Conservation (phyloP, 2,888 invertebrate genomes). For the Alsophila aescularia region DNA sequence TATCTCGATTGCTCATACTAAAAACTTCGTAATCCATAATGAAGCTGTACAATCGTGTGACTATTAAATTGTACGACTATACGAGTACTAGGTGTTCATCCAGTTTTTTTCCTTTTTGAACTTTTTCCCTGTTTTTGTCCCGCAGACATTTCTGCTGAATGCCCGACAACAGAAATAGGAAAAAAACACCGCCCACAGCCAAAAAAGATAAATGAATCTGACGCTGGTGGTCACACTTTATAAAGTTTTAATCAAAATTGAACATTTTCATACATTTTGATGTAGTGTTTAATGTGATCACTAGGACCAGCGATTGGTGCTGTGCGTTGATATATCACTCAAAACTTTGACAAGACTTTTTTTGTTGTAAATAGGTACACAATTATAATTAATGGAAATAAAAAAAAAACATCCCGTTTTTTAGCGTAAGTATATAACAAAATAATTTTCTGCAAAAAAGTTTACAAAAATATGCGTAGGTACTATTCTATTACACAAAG, state of each 20-base stretch:
- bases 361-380: too few species aligned
- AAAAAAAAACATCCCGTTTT: too few species aligned
- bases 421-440: too few species aligned
- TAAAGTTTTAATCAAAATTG: slow-evolving; percentile 66
- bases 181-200: slow-evolving; percentile 26
- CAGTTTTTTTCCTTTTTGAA: neutral
- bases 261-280: slow-evolving; percentile 31
- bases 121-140: slow-evolving; percentile 1
- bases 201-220: slow-evolving; percentile 68
- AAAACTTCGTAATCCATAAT: too few species aligned
- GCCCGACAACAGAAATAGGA: slow-evolving; percentile 24
- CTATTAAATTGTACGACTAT: neutral
- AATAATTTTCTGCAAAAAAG: too few species aligned
- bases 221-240: slow-evolving; percentile 43
- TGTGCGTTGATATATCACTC: too few species aligned
- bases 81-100: neutral
- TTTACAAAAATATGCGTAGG: too few species aligned
- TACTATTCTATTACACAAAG: too few species aligned
- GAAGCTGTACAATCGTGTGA: too few species aligned
- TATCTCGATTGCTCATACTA: too few species aligned
- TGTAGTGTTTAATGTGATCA: neutral
- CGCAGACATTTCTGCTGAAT: slow-evolving; percentile 21
- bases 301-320: neutral
- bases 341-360: too few species aligned
- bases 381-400: too few species aligned